Evolutionary conservation across 1,140 invertebrate genomes (phyloP).

Genomic region (Muscidifurax raptorellus): DNA sequence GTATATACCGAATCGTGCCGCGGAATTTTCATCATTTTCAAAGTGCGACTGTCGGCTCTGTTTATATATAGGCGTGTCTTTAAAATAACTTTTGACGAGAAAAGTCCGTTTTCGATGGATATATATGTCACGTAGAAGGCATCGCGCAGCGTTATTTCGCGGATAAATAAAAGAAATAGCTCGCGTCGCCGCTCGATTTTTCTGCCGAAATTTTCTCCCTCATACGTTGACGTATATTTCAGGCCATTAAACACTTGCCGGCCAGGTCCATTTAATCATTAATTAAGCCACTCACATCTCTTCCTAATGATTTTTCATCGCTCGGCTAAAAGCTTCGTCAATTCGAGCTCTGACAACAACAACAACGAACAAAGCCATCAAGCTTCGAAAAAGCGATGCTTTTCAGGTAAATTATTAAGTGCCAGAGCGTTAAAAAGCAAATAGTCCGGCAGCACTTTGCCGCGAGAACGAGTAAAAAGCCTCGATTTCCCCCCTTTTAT

Average conservation of each 20-base stretch:
- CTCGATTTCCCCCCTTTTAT: background rate
- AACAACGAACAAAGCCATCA: no score
- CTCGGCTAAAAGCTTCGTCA: background rate
- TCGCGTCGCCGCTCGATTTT: no score
- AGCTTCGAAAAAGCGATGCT: no score
- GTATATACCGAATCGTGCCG: background rate
- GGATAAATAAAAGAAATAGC: no score
- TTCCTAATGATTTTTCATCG: no score
- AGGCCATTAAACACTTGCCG: no score
- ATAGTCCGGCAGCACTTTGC: background rate
- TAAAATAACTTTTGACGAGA: background rate
- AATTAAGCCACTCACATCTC: no score
- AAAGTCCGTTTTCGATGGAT: background rate
- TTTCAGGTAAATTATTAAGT: background rate
- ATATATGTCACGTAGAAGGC: no score
- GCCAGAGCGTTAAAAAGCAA: background rate
- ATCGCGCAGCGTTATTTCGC: no score
- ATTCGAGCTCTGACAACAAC: background rate
- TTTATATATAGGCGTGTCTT: background rate
- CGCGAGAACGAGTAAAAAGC: background rate
- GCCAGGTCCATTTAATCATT: no score
- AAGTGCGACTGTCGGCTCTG: background rate
- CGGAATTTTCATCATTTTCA: slow-evolving; percentile 9
- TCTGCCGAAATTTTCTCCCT: no score
- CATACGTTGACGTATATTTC: no score